Evolutionary conservation across 2,797 vertebrate genomes (phyloP), one percentile per base, ranked within the genome.

Genomic region (Cirrhinus mrigala): DNA sequence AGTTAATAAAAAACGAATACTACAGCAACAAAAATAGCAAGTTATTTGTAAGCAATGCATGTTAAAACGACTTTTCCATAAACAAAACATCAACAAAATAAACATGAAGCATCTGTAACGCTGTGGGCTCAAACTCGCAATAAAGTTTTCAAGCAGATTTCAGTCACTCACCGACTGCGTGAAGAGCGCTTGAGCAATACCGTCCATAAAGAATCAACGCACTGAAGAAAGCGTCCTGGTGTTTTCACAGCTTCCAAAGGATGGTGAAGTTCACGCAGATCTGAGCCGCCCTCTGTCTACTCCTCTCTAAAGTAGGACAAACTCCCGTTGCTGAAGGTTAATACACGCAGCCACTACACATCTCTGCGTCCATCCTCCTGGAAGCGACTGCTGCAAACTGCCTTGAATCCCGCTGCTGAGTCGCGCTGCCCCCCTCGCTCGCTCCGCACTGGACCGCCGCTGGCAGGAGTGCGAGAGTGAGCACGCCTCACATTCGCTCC

Each of bases 401-500:
- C 50, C 2, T 68, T 33, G 22, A 78, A 71, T 48, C 22, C 64
- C 64, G 14, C 71, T 66, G 50, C n/a, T 27, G n/a, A 76, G 22
- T 71, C 24, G 44, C 7, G 82, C 58, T 37, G 56, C 27, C 58
- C 74, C 79, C 78, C 46, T 58, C 66, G 50, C 18, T 33, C 48
- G 16, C 22, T 40, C 24, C 50, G 50, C 74, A 24, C 75, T 62
- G 74, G 29, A 79, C 74, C 84, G 56, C 83, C 71, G 83, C 82
- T 82, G 69, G 83, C 80, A 89, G 74, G 22, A 58, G 71, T 73
- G 85, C 74, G 90, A 91, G 90, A 89, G 85, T 37, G 79, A 81
- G 52, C 81, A 81, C 60, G 89, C 87, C 66, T 89, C 86, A 81
- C 70, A 60, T 87, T 73, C 56, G 81, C 58, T 84, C 86, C 85